Conservation (phyloP, 2,888 invertebrate species). For the Pseudococcus viburni region DNA sequence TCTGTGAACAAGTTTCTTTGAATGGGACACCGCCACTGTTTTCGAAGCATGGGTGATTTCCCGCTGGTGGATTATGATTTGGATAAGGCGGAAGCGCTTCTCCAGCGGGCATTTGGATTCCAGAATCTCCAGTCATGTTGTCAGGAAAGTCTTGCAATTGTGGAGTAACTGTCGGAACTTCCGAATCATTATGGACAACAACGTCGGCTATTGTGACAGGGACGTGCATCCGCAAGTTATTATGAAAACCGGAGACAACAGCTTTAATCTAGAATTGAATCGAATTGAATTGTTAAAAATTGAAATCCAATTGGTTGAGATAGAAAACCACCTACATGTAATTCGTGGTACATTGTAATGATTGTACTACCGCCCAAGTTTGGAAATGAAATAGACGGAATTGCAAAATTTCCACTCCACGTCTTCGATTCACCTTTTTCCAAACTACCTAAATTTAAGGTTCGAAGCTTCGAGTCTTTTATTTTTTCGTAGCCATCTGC, state of each 20-base stretch:
- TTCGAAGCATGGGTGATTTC: background rate
- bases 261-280: conserved; percentile 63
- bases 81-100: background rate
- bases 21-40: background rate
- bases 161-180: conserved; percentile 5
- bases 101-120: background rate
- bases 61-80: background rate
- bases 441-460: conserved; percentile 65
- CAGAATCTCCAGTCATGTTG: background rate
- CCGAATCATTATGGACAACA: conserved; percentile 62
- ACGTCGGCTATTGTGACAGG: conserved; percentile 67
- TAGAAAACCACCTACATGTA: conserved; percentile 61
- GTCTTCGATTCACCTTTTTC: conserved; percentile 65
- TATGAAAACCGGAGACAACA: conserved; percentile 60
- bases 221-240: conserved; percentile 62
- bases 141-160: background rate
- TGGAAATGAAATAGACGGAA: conserved; percentile 64
- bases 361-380: conserved; percentile 66
- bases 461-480: conserved; percentile 49
- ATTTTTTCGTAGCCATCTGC: too few species aligned
- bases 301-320: background rate
- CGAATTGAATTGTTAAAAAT: background rate
- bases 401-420: conserved; percentile 66
- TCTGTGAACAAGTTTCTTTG: conserved; percentile 40
- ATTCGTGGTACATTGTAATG: conserved; percentile 63